Base-by-base conservation (phyloP, 2,797 vertebrate species). In the Melanotaenia maccullochi region DNA sequence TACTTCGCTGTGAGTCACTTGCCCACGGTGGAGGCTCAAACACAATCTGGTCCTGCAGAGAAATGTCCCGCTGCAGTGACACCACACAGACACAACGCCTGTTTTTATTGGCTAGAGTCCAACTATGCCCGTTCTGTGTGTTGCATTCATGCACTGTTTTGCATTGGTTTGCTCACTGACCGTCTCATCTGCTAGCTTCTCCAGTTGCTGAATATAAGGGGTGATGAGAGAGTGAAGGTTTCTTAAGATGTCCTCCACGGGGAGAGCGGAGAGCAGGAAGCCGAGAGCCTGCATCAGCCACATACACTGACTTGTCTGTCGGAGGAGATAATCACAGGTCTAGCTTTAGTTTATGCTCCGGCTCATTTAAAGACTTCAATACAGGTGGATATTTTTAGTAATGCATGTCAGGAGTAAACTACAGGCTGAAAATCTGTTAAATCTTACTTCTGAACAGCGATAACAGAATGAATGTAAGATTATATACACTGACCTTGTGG, bases 241-340 rank as follows among this genome's bases (percentile, higher is more conserved):
- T 91, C 96, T 96, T 83, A 99, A 92, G 88, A 99, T 99, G 88
- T 99, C 98, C 65, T 98, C 97, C 80, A 99, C 98, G 32, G 98
- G 98, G 81, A 99, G 93, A 0, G 97, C 97, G 0, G 98, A 99
- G 68, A 99, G 95, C 91, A 99, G 95, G 92, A 99, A 99, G 80
- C 98, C 98, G 60, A 99, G 93, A 2, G 98, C 98, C 91, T 99
- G 98, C 98, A 99, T 99, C 91, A 99, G 92, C 98, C 98, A 99
- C 98, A 99, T 99, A 81, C 98, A 99, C 92, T 99, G 98, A 92
- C 97, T 99, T 0, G 97, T 99, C 97, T 99, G 88, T 56, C 70
- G 85, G 65, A 87, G 78, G 7, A 70, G 5, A 73, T 7, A 3
- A 77, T 38, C 1, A 13, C 1, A 67, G 30, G 54, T 73, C 75